A percentile compares a stretch with the other conserved stretches of the same genome.
These are phyloP conservation scores for Lophotis ruficrista DNA, from an alignment of 2,113 vertebrate genomes.

Conservation along the genomic window DNA sequence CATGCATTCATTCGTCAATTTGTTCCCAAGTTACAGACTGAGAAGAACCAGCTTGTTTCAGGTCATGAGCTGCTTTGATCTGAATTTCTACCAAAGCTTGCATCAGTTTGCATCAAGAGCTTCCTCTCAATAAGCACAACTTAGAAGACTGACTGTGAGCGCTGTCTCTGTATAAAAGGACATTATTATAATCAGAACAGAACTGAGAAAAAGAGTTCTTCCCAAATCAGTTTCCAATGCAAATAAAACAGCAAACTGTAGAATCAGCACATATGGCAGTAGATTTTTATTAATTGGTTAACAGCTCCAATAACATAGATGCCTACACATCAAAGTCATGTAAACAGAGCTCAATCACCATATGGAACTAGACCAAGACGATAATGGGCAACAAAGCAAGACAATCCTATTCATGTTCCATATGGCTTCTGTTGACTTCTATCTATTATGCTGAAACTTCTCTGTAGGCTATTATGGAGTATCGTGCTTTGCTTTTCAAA, in stretches of 20 bases:
- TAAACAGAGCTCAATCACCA: constrained; percentile 33
- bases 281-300: constrained; percentile 41
- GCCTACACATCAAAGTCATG: constrained; percentile 12
- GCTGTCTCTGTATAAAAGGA: neutral
- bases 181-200: neutral
- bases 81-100: neutral
- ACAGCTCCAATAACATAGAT: neutral
- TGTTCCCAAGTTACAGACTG: neutral
- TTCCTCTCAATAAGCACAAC: neutral
- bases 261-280: constrained; percentile 15
- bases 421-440: neutral
- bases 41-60: neutral
- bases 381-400: constrained; percentile 22
- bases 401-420: neutral
- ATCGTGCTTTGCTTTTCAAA: neutral
- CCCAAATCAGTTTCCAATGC: neutral
- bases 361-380: neutral
- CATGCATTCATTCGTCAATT: neutral
- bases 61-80: neutral
- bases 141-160: neutral
- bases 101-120: neutral
- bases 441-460: neutral
- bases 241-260: neutral
- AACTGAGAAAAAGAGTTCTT: neutral
- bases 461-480: neutral